Conservation (phyloP, 2,888 invertebrate genomes). For the Patella depressa region DNA sequence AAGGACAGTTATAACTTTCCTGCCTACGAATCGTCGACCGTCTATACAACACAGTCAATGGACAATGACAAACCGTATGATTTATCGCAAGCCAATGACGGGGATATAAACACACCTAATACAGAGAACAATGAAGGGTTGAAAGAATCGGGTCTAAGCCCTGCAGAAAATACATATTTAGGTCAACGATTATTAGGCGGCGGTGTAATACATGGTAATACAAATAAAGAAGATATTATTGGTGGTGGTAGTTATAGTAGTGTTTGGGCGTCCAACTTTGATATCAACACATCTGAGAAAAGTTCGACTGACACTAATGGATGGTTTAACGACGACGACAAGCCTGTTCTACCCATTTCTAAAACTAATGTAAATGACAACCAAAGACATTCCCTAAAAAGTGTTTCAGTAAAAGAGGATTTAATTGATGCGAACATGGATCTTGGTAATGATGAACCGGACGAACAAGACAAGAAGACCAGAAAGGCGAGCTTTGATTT, state of each 20-base stretch:
- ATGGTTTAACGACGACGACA: not conserved
- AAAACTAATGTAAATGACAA: not conserved
- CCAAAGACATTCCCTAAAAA: conserved; percentile 17
- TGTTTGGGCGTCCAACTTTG: not conserved
- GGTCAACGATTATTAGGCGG: not conserved
- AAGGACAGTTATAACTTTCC: not conserved
- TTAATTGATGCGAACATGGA: conserved; percentile 21
- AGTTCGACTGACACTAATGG: conserved; percentile 6
- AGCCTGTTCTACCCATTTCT: not conserved
- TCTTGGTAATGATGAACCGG: conserved; percentile 11
- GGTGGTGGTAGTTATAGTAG: not conserved
- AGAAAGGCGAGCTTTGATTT: not conserved
- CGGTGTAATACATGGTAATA: not conserved
- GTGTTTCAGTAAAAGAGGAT: not conserved
- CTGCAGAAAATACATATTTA: conserved; percentile 8
- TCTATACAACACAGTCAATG: not conserved
- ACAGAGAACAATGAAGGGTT: not conserved
- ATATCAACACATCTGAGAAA: not conserved
- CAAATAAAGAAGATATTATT: not conserved
- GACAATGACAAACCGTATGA: not conserved
- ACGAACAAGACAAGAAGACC: not conserved
- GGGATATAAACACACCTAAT: not conserved
- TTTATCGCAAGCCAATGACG: not conserved
- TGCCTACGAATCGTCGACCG: not conserved
- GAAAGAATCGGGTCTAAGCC: not conserved